Evolutionary conservation across 2,888 invertebrate genomes (phyloP), one percentile per base, ranked within the genome.

Genomic region (Ormyrus pomaceus): DNA sequence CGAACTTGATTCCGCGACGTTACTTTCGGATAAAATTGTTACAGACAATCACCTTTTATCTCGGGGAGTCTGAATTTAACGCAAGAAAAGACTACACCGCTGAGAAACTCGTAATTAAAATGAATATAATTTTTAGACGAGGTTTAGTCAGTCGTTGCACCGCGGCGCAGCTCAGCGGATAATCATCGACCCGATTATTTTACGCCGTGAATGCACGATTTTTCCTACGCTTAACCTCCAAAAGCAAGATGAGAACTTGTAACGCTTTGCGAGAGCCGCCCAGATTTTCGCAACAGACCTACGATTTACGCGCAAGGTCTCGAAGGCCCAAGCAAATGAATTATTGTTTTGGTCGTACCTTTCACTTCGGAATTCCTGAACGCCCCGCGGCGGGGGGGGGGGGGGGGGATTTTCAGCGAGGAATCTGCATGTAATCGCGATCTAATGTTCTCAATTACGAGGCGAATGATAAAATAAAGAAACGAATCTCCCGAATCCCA

Each of bases 141-240:
- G 11, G 19, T 69, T 48, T 69, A 48, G 13, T 56, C n/a, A 7
- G 19, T 19, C 19, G 19, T 19, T 19, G 19, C 19, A 19, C 19
- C 19, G 19, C 19, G 19, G 19, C 2, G 13, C 13, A 13, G 7
- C 45, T 45, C 7, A 46, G 45, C 2, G 0, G 51, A 50, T 10
- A 56, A 62, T 71, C 51, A 59, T 72, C 19, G 8, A n/a, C 45
- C 11, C 53, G 51, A 61, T 58, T n/a, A n/a, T n/a, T n/a, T 71
- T 46, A 71, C n/a, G 46, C 46, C n/a, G n/a, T 45, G 0, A 34
- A n/a, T 34, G 7, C 59, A 13, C 50, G n/a, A 46, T 10, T 55
- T 8, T 6, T 34, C 8, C 0, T n/a, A n/a, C 2, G 4, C 7
- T 7, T 72, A 62, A 62, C n/a, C 55, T 53, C 48, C 48, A 10